phyloP scores from a whole-genome alignment of 2,113 vertebrate species.

The Rhinolophus sinicus region DNA sequence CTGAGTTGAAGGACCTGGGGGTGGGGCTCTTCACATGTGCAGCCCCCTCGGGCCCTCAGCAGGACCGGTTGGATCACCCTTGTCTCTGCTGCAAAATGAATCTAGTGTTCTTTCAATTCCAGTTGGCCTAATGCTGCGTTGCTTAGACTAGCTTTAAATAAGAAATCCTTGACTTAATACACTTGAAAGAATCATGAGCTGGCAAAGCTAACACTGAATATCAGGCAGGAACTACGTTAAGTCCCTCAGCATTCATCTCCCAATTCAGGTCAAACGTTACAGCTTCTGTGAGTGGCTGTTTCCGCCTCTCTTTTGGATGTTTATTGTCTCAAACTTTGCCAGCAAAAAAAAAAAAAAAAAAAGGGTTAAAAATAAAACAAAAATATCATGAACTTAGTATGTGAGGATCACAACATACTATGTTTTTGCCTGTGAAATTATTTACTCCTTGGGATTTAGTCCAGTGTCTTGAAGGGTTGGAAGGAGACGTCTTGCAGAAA shows the following conservation, averaged over 20 bases:
- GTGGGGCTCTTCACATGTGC: too few species aligned
- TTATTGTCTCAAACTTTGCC: background rate
- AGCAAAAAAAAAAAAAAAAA: background rate
- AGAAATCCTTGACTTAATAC: background rate
- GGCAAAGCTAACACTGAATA: background rate
- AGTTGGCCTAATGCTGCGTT: background rate
- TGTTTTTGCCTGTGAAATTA: background rate
- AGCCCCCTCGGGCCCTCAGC: fast-evolving
- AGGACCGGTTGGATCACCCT: background rate
- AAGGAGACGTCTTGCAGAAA: background rate
- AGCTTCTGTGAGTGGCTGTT: background rate
- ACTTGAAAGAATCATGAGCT: background rate
- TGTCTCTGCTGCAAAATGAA: background rate
- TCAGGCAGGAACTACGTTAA: background rate
- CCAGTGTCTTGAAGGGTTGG: background rate
- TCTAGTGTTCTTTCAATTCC: background rate
- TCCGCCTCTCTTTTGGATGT: background rate
- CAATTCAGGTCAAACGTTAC: background rate
- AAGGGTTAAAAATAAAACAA: background rate
- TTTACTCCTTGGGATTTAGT: background rate
- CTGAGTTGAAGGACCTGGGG: background rate
- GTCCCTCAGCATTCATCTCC: background rate
- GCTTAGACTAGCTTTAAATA: background rate
- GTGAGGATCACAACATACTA: background rate
- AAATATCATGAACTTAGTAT: background rate